These are phyloP conservation scores for Chrysemys picta DNA, from an alignment of 2,113 vertebrate genomes.

Conservation along the genomic window DNA sequence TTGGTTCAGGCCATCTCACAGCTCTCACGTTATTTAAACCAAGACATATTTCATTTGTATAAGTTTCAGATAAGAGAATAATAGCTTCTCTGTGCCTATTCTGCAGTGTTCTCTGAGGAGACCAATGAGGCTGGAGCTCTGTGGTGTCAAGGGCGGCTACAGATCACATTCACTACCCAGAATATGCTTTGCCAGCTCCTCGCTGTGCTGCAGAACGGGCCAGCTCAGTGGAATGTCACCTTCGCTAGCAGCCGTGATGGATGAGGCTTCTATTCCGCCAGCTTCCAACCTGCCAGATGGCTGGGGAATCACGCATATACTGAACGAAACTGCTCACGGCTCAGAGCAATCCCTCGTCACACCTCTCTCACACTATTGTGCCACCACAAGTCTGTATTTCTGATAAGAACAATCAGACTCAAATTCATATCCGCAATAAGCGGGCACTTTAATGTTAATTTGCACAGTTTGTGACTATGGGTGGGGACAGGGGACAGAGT, in stretches of 20 bases:
- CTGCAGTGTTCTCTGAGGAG: not conserved
- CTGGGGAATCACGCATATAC: not conserved
- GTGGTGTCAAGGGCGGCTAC: not conserved
- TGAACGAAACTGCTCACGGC: not conserved
- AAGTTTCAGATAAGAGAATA: constrained; percentile 23
- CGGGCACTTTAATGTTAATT: not conserved
- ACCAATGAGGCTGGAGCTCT: not conserved
- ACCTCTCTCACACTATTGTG: not conserved
- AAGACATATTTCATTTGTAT: not conserved
- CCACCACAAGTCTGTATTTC: not conserved
- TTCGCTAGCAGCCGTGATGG: not conserved
- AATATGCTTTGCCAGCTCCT: not conserved
- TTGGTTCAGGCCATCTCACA: not conserved
- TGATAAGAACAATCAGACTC: not conserved
- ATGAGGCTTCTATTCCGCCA: not conserved
- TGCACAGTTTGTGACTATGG: not conserved
- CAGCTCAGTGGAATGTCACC: not conserved
- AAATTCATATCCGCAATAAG: not conserved
- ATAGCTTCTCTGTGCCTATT: not conserved
- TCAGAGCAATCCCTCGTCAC: not conserved
- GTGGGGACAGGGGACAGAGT: not conserved
- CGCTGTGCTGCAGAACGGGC: not conserved
- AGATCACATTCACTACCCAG: not conserved
- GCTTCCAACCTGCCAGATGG: not conserved
- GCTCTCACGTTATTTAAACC: not conserved